These are phyloP conservation scores for Amphibalanus amphitrite DNA, from an alignment of 1,140 invertebrate genomes.

Conservation along the genomic window DNA sequence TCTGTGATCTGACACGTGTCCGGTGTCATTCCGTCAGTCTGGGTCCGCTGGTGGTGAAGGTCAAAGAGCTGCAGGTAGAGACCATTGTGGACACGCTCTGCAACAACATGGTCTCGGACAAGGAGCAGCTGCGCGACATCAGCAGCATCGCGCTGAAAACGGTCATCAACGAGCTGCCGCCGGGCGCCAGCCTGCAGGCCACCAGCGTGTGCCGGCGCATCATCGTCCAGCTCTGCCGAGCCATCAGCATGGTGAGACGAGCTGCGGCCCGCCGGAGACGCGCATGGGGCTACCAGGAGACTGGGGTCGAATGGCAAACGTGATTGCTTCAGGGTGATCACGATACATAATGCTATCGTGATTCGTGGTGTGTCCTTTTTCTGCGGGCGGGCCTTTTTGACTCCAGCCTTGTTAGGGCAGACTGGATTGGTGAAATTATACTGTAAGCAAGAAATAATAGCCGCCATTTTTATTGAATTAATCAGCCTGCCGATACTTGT, in stretches of 20 bases:
- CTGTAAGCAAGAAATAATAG: no score
- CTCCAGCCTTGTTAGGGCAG: no score
- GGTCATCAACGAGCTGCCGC: conserved; percentile 83
- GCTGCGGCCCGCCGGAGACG: no score
- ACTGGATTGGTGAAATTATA: no score
- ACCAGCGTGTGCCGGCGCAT: conserved; percentile 89
- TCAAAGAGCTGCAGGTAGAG: conserved; percentile 93
- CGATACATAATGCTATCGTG: no score
- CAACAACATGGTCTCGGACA: conserved; percentile 91
- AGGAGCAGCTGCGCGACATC: conserved; percentile 92
- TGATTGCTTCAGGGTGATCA: no score
- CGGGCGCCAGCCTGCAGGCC: not conserved
- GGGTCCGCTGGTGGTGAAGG: conserved; percentile 94
- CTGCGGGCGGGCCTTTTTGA: no score
- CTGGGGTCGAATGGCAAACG: no score
- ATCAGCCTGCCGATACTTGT: no score
- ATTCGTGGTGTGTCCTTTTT: no score
- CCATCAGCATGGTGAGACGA: conserved; percentile 65
- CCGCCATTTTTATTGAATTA: no score
- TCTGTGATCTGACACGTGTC: conserved; percentile 3
- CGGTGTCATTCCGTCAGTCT: conserved; percentile 42
- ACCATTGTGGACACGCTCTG: conserved; percentile 92
- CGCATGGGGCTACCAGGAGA: no score
- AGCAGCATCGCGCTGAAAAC: conserved; percentile 96
- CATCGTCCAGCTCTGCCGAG: conserved; percentile 70